Base-by-base conservation (phyloP, 2,888 invertebrate genomes). In the Volucella zonaria region DNA sequence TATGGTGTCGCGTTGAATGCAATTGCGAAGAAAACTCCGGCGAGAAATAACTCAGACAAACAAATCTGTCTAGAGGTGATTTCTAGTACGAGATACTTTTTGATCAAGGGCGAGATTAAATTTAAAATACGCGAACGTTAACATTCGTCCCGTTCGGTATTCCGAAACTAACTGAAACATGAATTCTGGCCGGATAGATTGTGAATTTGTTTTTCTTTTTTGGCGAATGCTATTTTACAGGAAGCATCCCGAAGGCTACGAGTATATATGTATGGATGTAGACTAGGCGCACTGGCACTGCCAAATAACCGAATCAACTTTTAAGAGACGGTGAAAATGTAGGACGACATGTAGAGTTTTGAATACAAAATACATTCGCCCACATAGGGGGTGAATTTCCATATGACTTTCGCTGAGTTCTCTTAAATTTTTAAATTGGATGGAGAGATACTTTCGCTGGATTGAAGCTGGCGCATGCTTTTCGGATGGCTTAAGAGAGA, bases 111-210 rank as follows among this genome's bases (percentile, higher is more conserved):
- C 31, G 31, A 31, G 31, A 6, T 31, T 31, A 6, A 31, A 31
- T 31, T 58, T 47, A 58, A 70, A 58, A 51, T 74, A 42, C 40
- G 14, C 66, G 61, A 68, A 62, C 61, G 49, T 23, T 52, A 61
- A 45, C 66, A 74, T 75, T 79, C 54, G 56, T 66, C 66, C 70
- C 12, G 52, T 64, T 52, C 75, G 82, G 43, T 75, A 66, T 75
- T 70, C 79, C 64, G 74, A 79, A 83, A 75, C 64, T 70, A 75
- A 83, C 82, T 83, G 75, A 83, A 74, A 52, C 68, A 59, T 52
- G 59, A 74, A 66, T 49, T 59, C 10, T 66, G 66, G 14, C 74
- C 43, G 58, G 42, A 68, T 49, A 64, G 31, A 6, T 64, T 74
- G 56, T 45, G 67, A 47, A 74, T 54, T 45, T 12, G n/a, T 12